phyloP scores from a whole-genome alignment of 2,113 vertebrate species.

The Hiodon alosoides region DNA sequence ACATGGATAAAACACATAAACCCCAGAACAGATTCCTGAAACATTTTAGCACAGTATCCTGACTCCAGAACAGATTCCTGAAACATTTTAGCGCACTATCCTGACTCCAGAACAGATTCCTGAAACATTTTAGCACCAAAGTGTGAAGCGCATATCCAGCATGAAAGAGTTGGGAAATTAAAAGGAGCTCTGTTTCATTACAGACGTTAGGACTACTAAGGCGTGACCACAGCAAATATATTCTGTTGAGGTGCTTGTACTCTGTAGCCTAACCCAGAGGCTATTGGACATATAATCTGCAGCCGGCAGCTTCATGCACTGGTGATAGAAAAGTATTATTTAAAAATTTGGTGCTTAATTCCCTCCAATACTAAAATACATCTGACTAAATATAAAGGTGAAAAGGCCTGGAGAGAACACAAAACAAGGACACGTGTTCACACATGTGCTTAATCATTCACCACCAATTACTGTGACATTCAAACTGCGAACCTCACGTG shows the following conservation, averaged over 20 bases:
- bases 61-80: too few species aligned
- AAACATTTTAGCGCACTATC: too few species aligned
- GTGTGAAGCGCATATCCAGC: background rate
- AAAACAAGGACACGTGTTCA: background rate
- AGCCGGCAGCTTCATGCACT: background rate
- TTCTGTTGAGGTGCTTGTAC: background rate
- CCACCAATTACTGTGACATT: constrained; percentile 18
- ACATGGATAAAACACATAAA: too few species aligned
- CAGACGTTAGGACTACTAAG: background rate
- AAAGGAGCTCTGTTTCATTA: background rate
- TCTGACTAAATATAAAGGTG: constrained; percentile 1
- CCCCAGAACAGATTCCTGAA: too few species aligned
- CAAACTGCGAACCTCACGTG: constrained; percentile 16
- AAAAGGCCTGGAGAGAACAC: constrained; percentile 18
- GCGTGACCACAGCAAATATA: background rate
- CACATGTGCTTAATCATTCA: constrained; percentile 22
- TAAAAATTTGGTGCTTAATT: background rate
- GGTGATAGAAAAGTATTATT: too few species aligned
- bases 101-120: background rate
- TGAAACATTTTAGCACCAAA: background rate
- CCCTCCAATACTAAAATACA: too few species aligned
- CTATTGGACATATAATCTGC: background rate
- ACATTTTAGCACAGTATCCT: too few species aligned
- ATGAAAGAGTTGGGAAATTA: background rate
- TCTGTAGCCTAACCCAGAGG: background rate